Evolutionary conservation across 2,113 vertebrate genomes (phyloP).

Genomic region (Anoplopoma fimbria): DNA sequence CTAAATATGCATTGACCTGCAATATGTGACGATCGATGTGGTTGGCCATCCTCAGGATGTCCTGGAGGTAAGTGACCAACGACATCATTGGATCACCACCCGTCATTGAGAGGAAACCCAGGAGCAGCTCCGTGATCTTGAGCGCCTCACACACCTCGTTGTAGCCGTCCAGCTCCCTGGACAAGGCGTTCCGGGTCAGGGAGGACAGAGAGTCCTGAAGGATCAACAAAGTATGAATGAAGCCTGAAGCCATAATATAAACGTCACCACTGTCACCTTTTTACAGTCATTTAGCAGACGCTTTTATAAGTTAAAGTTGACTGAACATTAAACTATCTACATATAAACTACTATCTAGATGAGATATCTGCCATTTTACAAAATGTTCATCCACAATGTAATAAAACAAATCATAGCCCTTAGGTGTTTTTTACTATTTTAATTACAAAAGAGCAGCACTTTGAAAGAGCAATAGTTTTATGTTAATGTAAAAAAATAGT

Average conservation of each 20-base stretch:
- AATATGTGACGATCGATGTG: conserved; percentile 80
- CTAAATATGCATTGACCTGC: conserved; percentile 75
- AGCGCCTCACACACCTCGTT: conserved; percentile 89
- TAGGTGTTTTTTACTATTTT: background rate
- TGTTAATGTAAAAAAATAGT: background rate
- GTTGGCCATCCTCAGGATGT: conserved; percentile 86
- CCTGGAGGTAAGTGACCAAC: conserved; percentile 81
- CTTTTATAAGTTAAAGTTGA: background rate
- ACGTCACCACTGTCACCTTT: background rate
- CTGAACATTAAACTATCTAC: background rate
- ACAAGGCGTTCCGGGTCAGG: conserved; percentile 74
- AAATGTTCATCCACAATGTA: background rate
- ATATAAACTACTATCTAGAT: background rate
- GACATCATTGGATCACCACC: conserved; percentile 80
- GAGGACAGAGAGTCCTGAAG: conserved; percentile 80
- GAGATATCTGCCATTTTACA: background rate
- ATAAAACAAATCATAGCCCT: background rate
- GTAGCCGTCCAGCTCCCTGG: conserved; percentile 86
- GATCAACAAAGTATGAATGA: conserved; percentile 17
- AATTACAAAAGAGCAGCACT: background rate
- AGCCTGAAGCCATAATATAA: background rate
- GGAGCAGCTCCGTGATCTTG: conserved; percentile 81
- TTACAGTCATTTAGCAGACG: no score
- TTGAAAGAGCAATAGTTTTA: background rate
- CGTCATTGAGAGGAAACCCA: conserved; percentile 88